Conservation (phyloP, 2,888 invertebrate genomes). For the Adelognathus sp. region DNA sequence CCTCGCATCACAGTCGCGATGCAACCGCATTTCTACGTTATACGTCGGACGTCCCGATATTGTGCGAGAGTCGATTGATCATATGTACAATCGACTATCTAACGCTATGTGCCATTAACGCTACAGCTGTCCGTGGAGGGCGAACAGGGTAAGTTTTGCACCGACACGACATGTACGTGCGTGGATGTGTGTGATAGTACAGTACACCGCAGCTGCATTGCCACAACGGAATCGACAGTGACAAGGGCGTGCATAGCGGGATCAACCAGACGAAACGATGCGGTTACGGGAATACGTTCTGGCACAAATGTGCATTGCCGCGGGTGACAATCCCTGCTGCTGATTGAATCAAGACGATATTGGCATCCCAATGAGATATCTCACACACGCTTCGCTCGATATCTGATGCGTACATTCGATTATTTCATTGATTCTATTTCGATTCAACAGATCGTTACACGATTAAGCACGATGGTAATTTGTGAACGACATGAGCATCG, state of each 20-base stretch:
- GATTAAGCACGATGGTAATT: background rate
- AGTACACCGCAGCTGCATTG: background rate
- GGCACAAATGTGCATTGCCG: slow-evolving; percentile 7
- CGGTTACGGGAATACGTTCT: slow-evolving; percentile 22
- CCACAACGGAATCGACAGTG: background rate
- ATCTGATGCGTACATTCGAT: background rate
- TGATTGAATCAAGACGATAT: slow-evolving; percentile 20
- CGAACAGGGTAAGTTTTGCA: background rate
- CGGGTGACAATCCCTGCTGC: background rate
- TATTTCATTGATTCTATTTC: background rate
- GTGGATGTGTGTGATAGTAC: too few relatives aligned
- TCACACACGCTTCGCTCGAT: background rate
- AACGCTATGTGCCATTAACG: too few relatives aligned
- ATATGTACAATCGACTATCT: background rate
- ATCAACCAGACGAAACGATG: slow-evolving; percentile 16
- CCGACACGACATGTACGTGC: background rate
- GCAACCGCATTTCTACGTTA: slow-evolving; percentile 21
- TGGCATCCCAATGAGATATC: slow-evolving; percentile 7
- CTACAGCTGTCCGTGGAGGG: background rate
- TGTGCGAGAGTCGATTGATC: slow-evolving; percentile 25
- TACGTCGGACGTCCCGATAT: slow-evolving; percentile 12
- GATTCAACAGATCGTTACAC: background rate
- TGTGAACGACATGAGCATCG: background rate
- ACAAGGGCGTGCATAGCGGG: background rate
- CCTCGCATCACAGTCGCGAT: slow-evolving; percentile 12